A percentile compares a stretch with the other conserved stretches of the same genome.
These are phyloP conservation scores for Atrina japonica DNA, from an alignment of 2,888 invertebrate species.

Conservation along the genomic window DNA sequence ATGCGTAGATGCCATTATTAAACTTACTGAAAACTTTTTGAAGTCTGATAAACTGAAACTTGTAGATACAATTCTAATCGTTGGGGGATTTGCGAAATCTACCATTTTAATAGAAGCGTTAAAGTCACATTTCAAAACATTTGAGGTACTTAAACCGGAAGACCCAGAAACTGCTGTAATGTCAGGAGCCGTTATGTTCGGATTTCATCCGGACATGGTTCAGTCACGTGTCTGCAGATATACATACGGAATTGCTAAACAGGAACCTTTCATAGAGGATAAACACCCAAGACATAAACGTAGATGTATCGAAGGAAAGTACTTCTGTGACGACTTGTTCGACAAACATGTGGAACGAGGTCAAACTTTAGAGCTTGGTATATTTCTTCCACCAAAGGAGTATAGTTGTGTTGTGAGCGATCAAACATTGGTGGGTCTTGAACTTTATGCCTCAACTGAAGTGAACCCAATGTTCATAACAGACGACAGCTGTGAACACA, in stretches of 20 bases:
- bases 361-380: slow-evolving; percentile 28
- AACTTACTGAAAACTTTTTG: slow-evolving; percentile 23
- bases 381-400: not conserved
- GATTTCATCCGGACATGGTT: slow-evolving; percentile 45
- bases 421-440: slow-evolving; percentile 10
- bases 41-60: slow-evolving; percentile 1
- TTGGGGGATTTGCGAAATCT: slow-evolving; percentile 54
- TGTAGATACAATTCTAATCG: slow-evolving; percentile 43
- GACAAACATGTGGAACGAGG: slow-evolving; percentile 35
- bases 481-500: slow-evolving; percentile 16
- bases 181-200: slow-evolving; percentile 53
- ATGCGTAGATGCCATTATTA: slow-evolving; percentile 18
- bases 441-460: slow-evolving; percentile 37
- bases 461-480: slow-evolving; percentile 30
- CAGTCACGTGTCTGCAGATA: slow-evolving; percentile 38
- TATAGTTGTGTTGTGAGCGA: not conserved
- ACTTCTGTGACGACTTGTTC: slow-evolving; percentile 44
- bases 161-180: slow-evolving; percentile 40
- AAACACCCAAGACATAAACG: slow-evolving; percentile 19
- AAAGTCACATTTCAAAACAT: slow-evolving; percentile 18
- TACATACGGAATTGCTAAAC: slow-evolving; percentile 48
- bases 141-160: slow-evolving; percentile 30
- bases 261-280: slow-evolving; percentile 31
- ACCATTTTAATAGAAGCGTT: slow-evolving; percentile 37
- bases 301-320: slow-evolving; percentile 12